Conservation (phyloP, 2,888 invertebrate species). For the Agelastica alni region DNA sequence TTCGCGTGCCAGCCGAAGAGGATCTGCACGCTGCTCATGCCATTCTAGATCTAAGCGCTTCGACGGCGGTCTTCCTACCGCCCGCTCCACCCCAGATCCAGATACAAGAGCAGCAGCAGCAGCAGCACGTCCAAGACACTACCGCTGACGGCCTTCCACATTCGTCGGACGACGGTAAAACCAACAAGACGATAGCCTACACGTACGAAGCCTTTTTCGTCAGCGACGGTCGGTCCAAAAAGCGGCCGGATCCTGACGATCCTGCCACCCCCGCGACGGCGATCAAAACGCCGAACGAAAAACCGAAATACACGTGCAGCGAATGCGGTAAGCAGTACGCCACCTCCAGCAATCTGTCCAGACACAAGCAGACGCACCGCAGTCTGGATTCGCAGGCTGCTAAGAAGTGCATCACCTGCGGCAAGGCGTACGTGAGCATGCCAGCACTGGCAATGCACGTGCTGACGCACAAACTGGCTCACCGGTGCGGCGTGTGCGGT, state of each 20-base stretch:
- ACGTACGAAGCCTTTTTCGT: conserved; percentile 92
- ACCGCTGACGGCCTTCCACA: conserved; percentile 17
- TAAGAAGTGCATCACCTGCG: conserved; percentile 92
- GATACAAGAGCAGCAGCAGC: conserved; percentile 26
- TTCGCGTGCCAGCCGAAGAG: conserved; percentile 73
- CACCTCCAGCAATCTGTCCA: conserved; percentile 84
- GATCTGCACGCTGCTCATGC: conserved; percentile 87
- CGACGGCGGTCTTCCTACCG: conserved; percentile 73
- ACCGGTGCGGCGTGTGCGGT: conserved; percentile 90
- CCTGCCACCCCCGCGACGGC: conserved; percentile 36
- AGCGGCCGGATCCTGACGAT: conserved; percentile 44
- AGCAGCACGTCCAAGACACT: conserved; percentile 33
- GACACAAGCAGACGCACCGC: conserved; percentile 90
- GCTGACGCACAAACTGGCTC: conserved; percentile 87
- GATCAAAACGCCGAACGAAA: conserved; percentile 46
- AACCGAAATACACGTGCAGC: conserved; percentile 72
- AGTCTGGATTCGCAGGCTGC: conserved; percentile 92
- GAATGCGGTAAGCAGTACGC: conserved; percentile 92
- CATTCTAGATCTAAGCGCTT: conserved; percentile 85
- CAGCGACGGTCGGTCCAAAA: conserved; percentile 84
- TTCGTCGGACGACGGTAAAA: no score
- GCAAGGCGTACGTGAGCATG: conserved; percentile 96
- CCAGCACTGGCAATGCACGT: conserved; percentile 94
- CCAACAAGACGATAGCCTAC: conserved; percentile 79
- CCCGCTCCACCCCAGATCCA: conserved; percentile 47